Evolutionary conservation across 2,797 vertebrate species (phyloP).

Genomic region (Diplodus sargus): DNA sequence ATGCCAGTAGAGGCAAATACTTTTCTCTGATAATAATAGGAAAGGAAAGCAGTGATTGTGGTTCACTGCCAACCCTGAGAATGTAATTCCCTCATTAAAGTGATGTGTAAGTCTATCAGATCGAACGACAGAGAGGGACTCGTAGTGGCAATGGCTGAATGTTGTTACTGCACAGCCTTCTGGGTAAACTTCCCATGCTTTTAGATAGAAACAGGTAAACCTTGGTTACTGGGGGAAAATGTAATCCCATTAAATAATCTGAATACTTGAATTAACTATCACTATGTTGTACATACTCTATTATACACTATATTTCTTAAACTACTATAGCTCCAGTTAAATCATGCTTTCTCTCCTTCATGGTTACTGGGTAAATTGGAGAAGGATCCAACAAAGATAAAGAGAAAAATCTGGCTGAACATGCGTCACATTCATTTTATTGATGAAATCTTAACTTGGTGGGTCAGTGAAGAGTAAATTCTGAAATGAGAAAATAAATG

Average conservation of each 20-base stretch:
- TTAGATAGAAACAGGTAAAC: neutral
- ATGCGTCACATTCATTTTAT: conserved; percentile 36
- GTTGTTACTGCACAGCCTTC: conserved; percentile 18
- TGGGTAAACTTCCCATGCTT: conserved; percentile 1
- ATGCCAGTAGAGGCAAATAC: neutral
- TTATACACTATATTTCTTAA: conserved; percentile 13
- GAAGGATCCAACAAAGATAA: conserved; percentile 13
- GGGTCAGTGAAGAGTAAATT: conserved; percentile 35
- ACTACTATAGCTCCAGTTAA: conserved; percentile 23
- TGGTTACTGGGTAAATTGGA: conserved; percentile 24
- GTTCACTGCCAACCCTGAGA: neutral
- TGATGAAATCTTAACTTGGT: conserved; percentile 35
- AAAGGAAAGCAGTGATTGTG: neutral
- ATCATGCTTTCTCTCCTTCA: conserved; percentile 36
- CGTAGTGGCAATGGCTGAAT: neutral
- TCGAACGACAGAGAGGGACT: neutral
- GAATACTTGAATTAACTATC: neutral
- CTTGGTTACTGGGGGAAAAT: neutral
- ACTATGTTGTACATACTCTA: neutral
- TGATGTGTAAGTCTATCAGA: neutral
- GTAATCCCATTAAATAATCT: neutral
- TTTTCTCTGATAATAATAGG: neutral
- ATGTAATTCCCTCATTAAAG: neutral
- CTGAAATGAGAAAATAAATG: conserved; percentile 29
- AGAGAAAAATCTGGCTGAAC: neutral